A percentile compares a stretch with the other conserved stretches of the same genome.
Evolutionary conservation across 2,113 vertebrate genomes (phyloP).

Genomic region (Microcebus tavaratra): DNA sequence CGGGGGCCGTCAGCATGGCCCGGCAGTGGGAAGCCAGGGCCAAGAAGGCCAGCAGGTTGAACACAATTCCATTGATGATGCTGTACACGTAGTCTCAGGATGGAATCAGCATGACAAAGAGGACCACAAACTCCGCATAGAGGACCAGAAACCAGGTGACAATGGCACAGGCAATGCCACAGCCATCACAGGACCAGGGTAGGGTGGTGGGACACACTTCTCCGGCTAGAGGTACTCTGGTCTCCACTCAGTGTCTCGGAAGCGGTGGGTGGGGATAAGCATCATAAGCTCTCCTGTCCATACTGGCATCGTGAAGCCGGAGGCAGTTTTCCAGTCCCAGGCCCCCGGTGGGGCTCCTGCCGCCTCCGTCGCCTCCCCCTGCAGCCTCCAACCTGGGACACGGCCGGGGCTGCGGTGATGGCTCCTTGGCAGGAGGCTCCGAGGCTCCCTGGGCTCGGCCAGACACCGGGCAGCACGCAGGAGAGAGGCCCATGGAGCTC

Average conservation of each 20-base stretch:
- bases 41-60: conserved; percentile 95
- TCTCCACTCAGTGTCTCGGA: conserved; percentile 96
- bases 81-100: conserved; percentile 92
- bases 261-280: conserved; percentile 91
- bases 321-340: too few relatives aligned
- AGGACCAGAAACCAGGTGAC: conserved; percentile 98
- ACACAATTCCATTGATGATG: conserved; percentile 92
- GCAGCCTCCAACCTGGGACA: too few relatives aligned
- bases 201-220: conserved; percentile 93
- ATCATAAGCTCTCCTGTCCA: conserved; percentile 90
- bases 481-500: too few relatives aligned
- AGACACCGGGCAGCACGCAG: too few relatives aligned
- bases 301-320: conserved; percentile 84
- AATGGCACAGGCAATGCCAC: conserved; percentile 95
- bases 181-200: conserved; percentile 88
- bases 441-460: too few relatives aligned
- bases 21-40: conserved; percentile 95
- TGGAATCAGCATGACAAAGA: conserved; percentile 96
- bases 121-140: conserved; percentile 97
- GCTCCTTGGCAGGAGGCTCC: too few relatives aligned
- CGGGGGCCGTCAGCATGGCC: conserved; percentile 99
- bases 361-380: too few relatives aligned
- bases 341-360: too few relatives aligned
- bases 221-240: conserved; percentile 95
- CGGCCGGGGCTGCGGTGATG: too few relatives aligned